A percentile compares a stretch with the other conserved stretches of the same genome.
Evolutionary conservation across 1,140 invertebrate species (phyloP).

Genomic region (Eriocheir sinensis): DNA sequence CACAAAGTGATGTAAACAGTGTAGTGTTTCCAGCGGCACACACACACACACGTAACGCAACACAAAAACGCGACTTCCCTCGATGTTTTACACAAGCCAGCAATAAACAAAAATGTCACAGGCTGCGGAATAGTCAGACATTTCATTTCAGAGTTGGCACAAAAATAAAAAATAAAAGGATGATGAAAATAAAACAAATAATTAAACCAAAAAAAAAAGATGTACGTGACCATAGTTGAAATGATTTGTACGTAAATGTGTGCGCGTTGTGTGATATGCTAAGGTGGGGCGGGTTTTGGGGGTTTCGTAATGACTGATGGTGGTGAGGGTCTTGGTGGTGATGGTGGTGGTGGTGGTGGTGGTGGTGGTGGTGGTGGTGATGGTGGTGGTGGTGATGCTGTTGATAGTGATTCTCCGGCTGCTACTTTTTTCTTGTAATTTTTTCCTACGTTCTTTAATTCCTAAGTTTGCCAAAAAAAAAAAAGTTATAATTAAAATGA

Average conservation of each 20-base stretch:
- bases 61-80: neutral
- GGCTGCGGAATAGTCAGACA: neutral
- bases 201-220: neutral
- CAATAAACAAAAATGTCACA: neutral
- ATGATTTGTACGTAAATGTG: slow-evolving; percentile 5
- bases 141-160: neutral
- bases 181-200: neutral
- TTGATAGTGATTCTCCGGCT: too few species aligned
- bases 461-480: too few species aligned
- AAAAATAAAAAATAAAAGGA: neutral
- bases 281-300: too few species aligned
- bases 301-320: too few species aligned
- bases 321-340: neutral
- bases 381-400: neutral
- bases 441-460: too few species aligned
- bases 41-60: neutral
- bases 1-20: neutral
- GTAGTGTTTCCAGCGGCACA: neutral
- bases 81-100: neutral
- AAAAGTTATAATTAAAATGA: too few species aligned
- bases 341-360: neutral
- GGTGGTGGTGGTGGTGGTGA: neutral
- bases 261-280: neutral
- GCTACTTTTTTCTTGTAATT: too few species aligned
- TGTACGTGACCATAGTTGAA: neutral